Evolutionary conservation across 2,888 invertebrate species (phyloP), one percentile per base, ranked within the genome.

Genomic region (Baronia brevicornis): DNA sequence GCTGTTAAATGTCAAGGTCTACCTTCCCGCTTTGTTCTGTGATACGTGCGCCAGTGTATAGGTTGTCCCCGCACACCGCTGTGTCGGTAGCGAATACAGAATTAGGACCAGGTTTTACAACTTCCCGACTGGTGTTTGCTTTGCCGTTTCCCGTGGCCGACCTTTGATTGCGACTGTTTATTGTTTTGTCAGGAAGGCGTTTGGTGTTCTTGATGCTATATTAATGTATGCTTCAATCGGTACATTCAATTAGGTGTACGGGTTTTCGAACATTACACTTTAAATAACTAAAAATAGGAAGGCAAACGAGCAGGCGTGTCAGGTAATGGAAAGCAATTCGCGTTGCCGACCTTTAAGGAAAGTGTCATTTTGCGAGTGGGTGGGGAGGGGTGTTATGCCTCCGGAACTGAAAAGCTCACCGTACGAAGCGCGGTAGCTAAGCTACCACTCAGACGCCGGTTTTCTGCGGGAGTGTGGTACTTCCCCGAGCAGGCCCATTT

Each of bases 81-180:
- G 14, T 10, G 5, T 20, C 7, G 12, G 5, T n/a, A 2, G 2
- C n/a, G 7, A 13, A 8, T 25, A 23, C 25, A 35, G 17, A 36
- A 30, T 27, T 31, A 31, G 5, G 14, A 12, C 5, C 35, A 11
- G n/a, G 26, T 15, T 26, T 22, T 31, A 25, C 32, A 12, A 35
- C 36, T 38, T 44, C 44, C 44, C 32, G 28, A 31, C 17, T n/a
- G 24, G 11, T 44, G 39, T 44, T 41, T 41, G 30, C 19, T 17
- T 24, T 21, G 31, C 28, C 22, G 38, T 38, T 44, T 41, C 39
- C 41, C 14, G 17, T 10, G 12, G 10, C 11, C 35, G 22, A 30
- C 35, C 36, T 38, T 39, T 38, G 28, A 30, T 38, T 22, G 20
- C 10, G 12, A 26, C 11, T 30, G 22, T 30, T 25, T 21, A 24